These are phyloP conservation scores for Liolophura sinensis DNA, from an alignment of 1,140 invertebrate genomes.

Conservation along the genomic window DNA sequence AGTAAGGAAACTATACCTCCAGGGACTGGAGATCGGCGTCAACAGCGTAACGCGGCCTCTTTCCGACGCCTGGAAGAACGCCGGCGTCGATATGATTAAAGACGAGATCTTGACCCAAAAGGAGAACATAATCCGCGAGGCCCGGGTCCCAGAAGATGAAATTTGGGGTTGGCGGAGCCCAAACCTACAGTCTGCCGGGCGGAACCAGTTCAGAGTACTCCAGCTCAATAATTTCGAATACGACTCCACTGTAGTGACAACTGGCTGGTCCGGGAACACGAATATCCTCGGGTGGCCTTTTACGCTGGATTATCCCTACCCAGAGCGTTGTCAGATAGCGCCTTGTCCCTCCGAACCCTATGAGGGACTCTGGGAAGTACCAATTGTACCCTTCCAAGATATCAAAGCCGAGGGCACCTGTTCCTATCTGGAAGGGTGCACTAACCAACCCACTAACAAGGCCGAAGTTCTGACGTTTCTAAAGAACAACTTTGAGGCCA, in stretches of 20 bases:
- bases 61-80: conserved; percentile 4
- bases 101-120: too few species aligned
- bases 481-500: conserved; percentile 38
- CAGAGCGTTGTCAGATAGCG: conserved; percentile 37
- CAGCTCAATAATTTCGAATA: conserved; percentile 35
- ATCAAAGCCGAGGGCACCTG: too few species aligned
- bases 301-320: conserved; percentile 39
- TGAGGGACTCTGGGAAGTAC: conserved; percentile 46
- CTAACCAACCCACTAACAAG: conserved; percentile 20
- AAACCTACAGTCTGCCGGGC: conserved; percentile 36
- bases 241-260: conserved; percentile 38
- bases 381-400: conserved; percentile 32
- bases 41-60: conserved; percentile 82
- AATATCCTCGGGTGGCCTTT: conserved; percentile 25
- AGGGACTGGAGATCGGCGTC: conserved; percentile 95
- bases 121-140: conserved; percentile 16
- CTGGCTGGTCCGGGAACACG: conserved; percentile 8
- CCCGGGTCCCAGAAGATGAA: conserved; percentile 27
- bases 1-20: conserved; percentile 90
- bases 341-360: conserved; percentile 31
- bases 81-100: too few species aligned
- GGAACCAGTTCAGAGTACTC: conserved; percentile 34
- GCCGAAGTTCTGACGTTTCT: conserved; percentile 32
- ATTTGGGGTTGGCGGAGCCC: conserved; percentile 41
- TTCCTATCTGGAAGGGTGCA: conserved; percentile 36